Evolutionary conservation across 2,113 vertebrate genomes (phyloP).

Genomic region (Myotis brandtii): DNA sequence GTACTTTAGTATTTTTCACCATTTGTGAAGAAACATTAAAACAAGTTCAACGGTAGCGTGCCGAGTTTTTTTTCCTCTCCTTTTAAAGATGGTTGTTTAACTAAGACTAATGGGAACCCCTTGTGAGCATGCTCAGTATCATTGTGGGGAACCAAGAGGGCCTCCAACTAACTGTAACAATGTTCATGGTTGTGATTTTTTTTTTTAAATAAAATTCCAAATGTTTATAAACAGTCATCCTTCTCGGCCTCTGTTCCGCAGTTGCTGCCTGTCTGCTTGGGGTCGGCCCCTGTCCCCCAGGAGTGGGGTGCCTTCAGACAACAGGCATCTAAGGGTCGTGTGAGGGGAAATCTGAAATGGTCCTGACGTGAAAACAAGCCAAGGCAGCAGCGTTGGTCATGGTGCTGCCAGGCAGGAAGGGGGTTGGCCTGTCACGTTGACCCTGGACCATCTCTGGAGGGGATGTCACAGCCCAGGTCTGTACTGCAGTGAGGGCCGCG

Average conservation of each 20-base stretch:
- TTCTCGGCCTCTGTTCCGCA: constrained; percentile 80
- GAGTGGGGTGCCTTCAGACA: not conserved
- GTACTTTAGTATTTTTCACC: constrained; percentile 91
- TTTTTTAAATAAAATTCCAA: constrained; percentile 86
- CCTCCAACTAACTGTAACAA: constrained; percentile 81
- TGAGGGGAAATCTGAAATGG: not conserved
- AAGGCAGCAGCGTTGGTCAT: accelerated
- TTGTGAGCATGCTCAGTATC: constrained; percentile 84
- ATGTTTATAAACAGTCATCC: constrained; percentile 84
- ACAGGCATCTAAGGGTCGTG: accelerated
- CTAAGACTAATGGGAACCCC: constrained; percentile 75
- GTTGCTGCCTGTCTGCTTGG: not conserved
- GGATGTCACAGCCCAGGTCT: too few relatives aligned
- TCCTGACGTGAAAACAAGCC: not conserved
- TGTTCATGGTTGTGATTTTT: constrained; percentile 86
- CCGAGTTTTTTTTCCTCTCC: constrained; percentile 77
- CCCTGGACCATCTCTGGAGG: not conserved
- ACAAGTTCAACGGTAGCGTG: constrained; percentile 88
- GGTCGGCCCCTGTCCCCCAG: not conserved
- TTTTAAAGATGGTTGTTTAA: constrained; percentile 83
- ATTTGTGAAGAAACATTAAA: constrained; percentile 90
- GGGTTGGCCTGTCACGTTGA: too few relatives aligned
- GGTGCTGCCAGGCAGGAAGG: not conserved
- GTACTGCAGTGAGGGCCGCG: not conserved
- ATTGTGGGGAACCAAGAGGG: constrained; percentile 80